These are phyloP conservation scores for Collichthys lucidus DNA, from an alignment of 2,113 vertebrate genomes.

Conservation along the genomic window DNA sequence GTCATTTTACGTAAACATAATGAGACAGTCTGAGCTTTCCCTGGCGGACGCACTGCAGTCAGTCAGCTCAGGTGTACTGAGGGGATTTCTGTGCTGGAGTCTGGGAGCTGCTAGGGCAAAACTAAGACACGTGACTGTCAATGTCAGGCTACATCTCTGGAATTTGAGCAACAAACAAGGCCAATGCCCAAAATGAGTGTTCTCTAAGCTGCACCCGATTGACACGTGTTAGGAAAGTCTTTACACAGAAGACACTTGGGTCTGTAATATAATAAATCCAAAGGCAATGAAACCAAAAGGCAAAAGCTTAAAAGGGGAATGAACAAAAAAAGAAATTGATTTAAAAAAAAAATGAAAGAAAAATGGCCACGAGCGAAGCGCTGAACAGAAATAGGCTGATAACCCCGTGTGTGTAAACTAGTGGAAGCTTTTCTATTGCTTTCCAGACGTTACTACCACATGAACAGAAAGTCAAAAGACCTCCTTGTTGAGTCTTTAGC, in stretches of 20 bases:
- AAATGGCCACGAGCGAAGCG: slow-evolving; percentile 31
- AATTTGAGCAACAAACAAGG: slow-evolving; percentile 32
- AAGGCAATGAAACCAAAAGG: slow-evolving; percentile 73
- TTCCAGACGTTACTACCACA: slow-evolving; percentile 24
- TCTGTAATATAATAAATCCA: slow-evolving; percentile 39
- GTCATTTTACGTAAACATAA: slow-evolving; percentile 8
- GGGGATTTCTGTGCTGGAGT: slow-evolving; percentile 9
- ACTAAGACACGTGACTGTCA: slow-evolving; percentile 6
- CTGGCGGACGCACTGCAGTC: background rate
- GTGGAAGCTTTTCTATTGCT: slow-evolving; percentile 41
- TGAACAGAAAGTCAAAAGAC: slow-evolving; percentile 21
- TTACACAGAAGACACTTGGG: slow-evolving; percentile 17
- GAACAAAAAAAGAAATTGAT: background rate
- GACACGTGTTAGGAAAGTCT: background rate
- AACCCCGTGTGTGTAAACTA: slow-evolving; percentile 32
- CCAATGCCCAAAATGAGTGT: slow-evolving; percentile 20
- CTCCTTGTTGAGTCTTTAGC: slow-evolving; percentile 1
- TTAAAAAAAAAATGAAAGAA: background rate
- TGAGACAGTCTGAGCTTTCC: background rate
- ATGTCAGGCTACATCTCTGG: slow-evolving; percentile 11
- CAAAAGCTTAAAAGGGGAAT: slow-evolving; percentile 47
- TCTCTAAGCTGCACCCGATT: background rate
- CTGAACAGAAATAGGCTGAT: slow-evolving; percentile 18
- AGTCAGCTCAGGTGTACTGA: slow-evolving; percentile 19
- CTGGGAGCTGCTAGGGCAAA: background rate